Evolutionary conservation across 2,888 invertebrate species (phyloP).

Genomic region (Lasioglossum oenotherae): DNA sequence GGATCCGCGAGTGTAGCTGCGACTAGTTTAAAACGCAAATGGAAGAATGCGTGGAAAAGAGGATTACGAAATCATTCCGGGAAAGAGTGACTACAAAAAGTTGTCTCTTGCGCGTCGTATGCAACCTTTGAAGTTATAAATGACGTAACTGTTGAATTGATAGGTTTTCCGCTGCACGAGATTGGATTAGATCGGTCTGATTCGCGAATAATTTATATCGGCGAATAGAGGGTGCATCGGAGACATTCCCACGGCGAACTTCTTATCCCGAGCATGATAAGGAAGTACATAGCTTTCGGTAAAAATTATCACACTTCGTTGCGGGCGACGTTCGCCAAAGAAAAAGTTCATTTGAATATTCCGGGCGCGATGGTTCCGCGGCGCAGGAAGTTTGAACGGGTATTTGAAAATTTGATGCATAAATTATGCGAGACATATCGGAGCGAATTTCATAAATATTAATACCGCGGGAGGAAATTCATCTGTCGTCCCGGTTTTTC

Average conservation of each 20-base stretch:
- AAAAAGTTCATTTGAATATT: conserved; percentile 45
- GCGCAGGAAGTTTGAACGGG: conserved; percentile 15
- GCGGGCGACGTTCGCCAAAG: not conserved
- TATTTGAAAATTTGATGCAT: conserved; percentile 35
- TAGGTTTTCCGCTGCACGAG: not conserved
- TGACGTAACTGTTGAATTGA: not conserved
- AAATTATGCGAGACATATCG: conserved; percentile 40
- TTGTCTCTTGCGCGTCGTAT: not conserved
- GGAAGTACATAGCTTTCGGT: conserved; percentile 12
- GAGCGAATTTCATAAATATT: conserved; percentile 52
- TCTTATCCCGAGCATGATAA: not conserved
- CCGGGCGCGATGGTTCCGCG: not conserved
- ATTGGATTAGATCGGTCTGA: not conserved
- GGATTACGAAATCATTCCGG: not conserved
- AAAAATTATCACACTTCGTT: conserved; percentile 15
- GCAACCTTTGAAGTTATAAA: not conserved
- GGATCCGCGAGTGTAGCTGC: not conserved
- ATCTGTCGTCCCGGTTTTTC: not conserved
- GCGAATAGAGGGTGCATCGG: not conserved
- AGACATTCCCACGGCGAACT: not conserved
- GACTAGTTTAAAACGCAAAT: not conserved
- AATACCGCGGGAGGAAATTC: conserved; percentile 44
- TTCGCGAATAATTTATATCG: not conserved
- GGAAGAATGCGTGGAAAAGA: not conserved
- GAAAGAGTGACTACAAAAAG: not conserved